phyloP scores from a whole-genome alignment of 2,113 vertebrate genomes.

The Upupa epops region DNA sequence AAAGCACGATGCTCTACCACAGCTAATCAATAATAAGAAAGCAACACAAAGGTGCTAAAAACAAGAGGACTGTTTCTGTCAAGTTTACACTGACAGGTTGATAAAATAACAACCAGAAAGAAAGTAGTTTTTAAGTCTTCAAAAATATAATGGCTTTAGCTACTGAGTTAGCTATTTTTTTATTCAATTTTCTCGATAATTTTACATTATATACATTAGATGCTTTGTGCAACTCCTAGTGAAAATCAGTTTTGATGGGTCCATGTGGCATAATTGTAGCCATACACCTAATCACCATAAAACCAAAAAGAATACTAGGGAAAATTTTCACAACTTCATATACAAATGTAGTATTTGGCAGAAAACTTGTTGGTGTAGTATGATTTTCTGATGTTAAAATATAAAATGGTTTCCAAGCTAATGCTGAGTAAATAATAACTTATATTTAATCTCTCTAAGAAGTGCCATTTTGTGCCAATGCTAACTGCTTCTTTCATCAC shows the following conservation, averaged over 20 bases:
- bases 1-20: not conserved
- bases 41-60: not conserved
- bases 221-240: not conserved
- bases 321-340: not conserved
- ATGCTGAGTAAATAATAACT: conserved; percentile 11
- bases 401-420: not conserved
- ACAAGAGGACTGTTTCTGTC: not conserved
- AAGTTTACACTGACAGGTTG: not conserved
- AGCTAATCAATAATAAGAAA: not conserved
- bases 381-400: not conserved
- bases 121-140: not conserved
- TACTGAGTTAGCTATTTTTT: not conserved
- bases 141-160: not conserved
- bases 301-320: not conserved
- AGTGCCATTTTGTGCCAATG: not conserved
- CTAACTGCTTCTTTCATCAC: conserved; percentile 16
- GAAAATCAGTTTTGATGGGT: not conserved
- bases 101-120: not conserved
- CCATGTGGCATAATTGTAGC: not conserved
- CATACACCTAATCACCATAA: not conserved
- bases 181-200: not conserved
- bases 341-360: not conserved
- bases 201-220: not conserved
- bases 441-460: not conserved
- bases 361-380: not conserved